Evolutionary conservation across 37 sponge, comb jelly and placozoan genomes (phyloP), one percentile per base, ranked within the genome.

Genomic region (Cliona cf. orientalis): DNA sequence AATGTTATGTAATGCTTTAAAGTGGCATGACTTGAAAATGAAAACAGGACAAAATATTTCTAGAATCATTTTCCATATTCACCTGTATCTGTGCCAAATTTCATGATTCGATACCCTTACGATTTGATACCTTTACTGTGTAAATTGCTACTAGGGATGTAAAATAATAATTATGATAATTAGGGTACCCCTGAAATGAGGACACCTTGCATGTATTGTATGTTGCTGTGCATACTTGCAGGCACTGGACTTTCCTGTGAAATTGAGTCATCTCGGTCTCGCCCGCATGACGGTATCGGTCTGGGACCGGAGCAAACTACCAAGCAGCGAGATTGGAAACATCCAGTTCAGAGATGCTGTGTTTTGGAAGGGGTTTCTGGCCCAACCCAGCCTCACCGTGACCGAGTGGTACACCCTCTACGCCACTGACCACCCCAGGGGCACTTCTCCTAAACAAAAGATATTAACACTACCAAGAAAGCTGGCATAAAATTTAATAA

Each of bases 301-400:
- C 46, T 64, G 63, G 73, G 73, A 82, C 28, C 82, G 62, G 38
- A 71, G 25, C 32, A 28, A 60, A 17, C 3, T 82, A 26, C 71
- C 61, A 40, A 64, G 72, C 43, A 42, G 56, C 1, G 44, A 19
- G 1, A 22, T 82, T 2, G 73, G 82, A 21, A 26, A 55, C 17
- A 43, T 78, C 49, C 66, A 64, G 9, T 58, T 75, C 60, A 59
- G 36, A 34, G 37, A 39, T 2, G 21, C 41, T 19, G 0, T 60
- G 1, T 75, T 58, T 43, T 75, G 76, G 76, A 75, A 59, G 42
- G 12, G 34, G 3, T 58, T 58, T 58, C 19, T 59, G 41, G 32
- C 32, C 32, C 43, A 75, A 19, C 59, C 76, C 6, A 14, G 1
- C 33, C 6, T 39, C 5, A 42, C 32, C 7, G 60, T 75, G 42